Evolutionary conservation across 2,113 vertebrate species (phyloP), one percentile per base, ranked within the genome.

Genomic region (Syrrhaptes paradoxus): DNA sequence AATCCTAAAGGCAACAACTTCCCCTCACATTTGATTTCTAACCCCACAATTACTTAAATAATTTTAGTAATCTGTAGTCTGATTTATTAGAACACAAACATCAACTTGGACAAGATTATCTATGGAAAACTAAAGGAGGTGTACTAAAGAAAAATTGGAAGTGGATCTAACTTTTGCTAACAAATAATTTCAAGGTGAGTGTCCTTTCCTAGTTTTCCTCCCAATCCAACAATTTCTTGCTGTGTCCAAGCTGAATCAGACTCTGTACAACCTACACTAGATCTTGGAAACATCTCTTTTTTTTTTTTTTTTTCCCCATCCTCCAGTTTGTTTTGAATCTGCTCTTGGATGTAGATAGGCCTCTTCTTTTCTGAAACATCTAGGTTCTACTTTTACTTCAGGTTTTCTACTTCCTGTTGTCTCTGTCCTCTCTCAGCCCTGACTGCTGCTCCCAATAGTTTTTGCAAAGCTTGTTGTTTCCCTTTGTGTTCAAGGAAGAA

Each of bases 21-120:
- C 11, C 13, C 21, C 6, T 16, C 5, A 11, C 0, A 0, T 58
- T 54, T 62, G 17, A 12, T 77, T 74, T 87, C 41, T 41, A 41
- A 41, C 41, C 41, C 13, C 41, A 41, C 12, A 41, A 41, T 41
- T 41, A 41, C 41, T 41, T 41, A 13, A 41, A 41, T 41, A 41
- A 41, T 41, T 41, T 41, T 41, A 57, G 32, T 55, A 46, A 24
- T 68, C 28, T 31, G 7, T 34, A 34, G 29, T 78, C 34, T 48
- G 14, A n/a, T 36, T 46, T 79, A 38, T 66, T 48, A 24, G n/a
- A 70, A 51, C 19, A 20, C 22, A 70, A 51, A 3, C 22, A 46
- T 61, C 4, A 28, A 36, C 29, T 46, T 62, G 15, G 57, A 48
- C n/a, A 66, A 66, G 32, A 10, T n/a, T 51, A 41, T 28, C 29